phyloP scores from a whole-genome alignment of 2,888 invertebrate genomes.

The Onchidella celtica region DNA sequence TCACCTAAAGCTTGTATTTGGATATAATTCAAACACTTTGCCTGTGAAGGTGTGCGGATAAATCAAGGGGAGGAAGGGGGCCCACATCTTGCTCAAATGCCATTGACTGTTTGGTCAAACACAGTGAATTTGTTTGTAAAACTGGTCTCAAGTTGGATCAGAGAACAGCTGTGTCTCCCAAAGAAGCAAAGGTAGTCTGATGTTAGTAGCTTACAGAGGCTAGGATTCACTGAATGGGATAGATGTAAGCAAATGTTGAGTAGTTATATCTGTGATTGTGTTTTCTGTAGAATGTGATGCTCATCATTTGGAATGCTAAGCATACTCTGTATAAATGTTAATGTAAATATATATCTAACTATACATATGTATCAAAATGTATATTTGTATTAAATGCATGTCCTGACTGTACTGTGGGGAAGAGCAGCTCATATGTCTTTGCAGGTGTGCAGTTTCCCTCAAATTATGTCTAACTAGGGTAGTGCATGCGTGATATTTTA shows the following conservation, averaged over 20 bases:
- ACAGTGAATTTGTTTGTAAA: too few species aligned
- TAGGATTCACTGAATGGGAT: not conserved
- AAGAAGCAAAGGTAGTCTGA: conserved; percentile 22
- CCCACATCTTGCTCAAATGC: too few species aligned
- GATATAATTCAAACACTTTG: too few species aligned
- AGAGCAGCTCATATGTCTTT: not conserved
- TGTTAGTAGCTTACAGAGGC: not conserved
- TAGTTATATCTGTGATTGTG: conserved; percentile 31
- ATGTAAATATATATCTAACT: not conserved
- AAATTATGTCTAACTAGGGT: not conserved
- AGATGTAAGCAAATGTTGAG: conserved; percentile 37
- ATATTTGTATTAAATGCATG: conserved; percentile 11
- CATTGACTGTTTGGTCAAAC: too few species aligned
- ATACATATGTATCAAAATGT: not conserved
- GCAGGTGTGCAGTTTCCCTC: not conserved
- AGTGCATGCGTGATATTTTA: too few species aligned
- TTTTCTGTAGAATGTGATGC: conserved; percentile 6
- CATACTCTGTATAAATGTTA: not conserved
- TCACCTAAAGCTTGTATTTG: too few species aligned
- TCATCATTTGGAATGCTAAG: not conserved
- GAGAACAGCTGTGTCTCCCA: too few species aligned
- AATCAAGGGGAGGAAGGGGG: too few species aligned
- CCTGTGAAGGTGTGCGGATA: too few species aligned
- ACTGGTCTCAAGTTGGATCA: too few species aligned
- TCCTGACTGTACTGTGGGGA: not conserved